A percentile compares a stretch with the other conserved stretches of the same genome.
Evolutionary conservation across 2,113 vertebrate species (phyloP).

Genomic region (Sorex fumeus): DNA sequence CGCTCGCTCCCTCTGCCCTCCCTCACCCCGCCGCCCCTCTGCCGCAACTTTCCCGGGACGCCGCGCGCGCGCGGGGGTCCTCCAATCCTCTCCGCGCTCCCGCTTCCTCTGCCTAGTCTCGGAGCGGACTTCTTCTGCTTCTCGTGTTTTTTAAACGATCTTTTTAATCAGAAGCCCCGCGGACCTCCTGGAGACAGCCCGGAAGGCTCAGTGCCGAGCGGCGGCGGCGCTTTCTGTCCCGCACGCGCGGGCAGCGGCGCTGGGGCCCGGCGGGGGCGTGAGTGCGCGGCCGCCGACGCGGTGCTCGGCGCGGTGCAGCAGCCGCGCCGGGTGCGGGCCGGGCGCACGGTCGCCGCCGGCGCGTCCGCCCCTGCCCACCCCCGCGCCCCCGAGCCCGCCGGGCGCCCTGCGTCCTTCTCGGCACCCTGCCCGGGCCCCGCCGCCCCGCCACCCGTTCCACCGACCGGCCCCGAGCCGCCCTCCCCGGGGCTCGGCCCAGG

Average conservation of each 20-base stretch:
- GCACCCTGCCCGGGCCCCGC: conserved; percentile 53
- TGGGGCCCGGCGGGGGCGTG: conserved; percentile 25
- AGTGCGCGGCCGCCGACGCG: neutral
- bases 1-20: conserved; percentile 12
- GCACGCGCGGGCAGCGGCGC: neutral
- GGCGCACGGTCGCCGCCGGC: neutral
- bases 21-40: neutral
- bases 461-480: neutral
- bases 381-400: neutral
- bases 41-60: conserved; percentile 63
- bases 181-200: conserved; percentile 69
- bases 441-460: neutral
- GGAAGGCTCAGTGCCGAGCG: conserved; percentile 44
- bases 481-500: conserved; percentile 38
- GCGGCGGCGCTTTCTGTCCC: conserved; percentile 33
- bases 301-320: neutral
- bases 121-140: conserved; percentile 31
- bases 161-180: conserved; percentile 74
- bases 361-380: neutral
- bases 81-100: neutral
- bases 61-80: neutral
- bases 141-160: conserved; percentile 63
- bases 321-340: neutral
- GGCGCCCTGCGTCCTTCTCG: conserved; percentile 64
- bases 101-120: neutral